A percentile compares a stretch with the other conserved stretches of the same genome.
phyloP scores from a whole-genome alignment of 2,113 vertebrate species.

The Maccullochella peelii region DNA sequence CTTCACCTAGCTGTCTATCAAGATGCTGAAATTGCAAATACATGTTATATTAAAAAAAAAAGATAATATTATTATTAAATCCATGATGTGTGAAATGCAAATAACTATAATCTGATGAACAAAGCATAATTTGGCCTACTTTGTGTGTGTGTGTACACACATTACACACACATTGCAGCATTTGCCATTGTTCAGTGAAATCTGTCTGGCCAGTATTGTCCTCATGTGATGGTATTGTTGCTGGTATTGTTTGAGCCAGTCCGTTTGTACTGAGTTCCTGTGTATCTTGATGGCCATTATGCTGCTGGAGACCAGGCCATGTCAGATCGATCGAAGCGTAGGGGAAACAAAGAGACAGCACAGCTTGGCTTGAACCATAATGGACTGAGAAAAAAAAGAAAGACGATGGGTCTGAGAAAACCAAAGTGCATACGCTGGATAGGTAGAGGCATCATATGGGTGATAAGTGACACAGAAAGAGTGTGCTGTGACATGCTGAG shows the following conservation, averaged over 20 bases:
- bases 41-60: not conserved
- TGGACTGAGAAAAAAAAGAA: slow-evolving; percentile 51
- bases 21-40: not conserved
- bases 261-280: slow-evolving; percentile 55
- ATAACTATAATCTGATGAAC: slow-evolving; percentile 41
- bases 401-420: slow-evolving; percentile 46
- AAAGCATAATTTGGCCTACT: slow-evolving; percentile 35
- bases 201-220: slow-evolving; percentile 68
- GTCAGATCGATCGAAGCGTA: slow-evolving; percentile 65
- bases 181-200: slow-evolving; percentile 53
- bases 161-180: not conserved
- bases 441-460: slow-evolving; percentile 27
- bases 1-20: not conserved
- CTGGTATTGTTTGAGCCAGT: slow-evolving; percentile 61
- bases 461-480: slow-evolving; percentile 32
- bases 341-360: slow-evolving; percentile 63
- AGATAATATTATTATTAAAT: slow-evolving; percentile 4
- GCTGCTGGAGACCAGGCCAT: slow-evolving; percentile 45
- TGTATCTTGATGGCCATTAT: slow-evolving; percentile 61
- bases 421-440: slow-evolving; percentile 18
- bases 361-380: slow-evolving; percentile 64
- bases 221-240: slow-evolving; percentile 69
- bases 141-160: slow-evolving; percentile 1
- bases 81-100: slow-evolving; percentile 54
- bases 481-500: slow-evolving; percentile 9